Conservation (phyloP, 2,113 vertebrate species). For the Strix uralensis region DNA sequence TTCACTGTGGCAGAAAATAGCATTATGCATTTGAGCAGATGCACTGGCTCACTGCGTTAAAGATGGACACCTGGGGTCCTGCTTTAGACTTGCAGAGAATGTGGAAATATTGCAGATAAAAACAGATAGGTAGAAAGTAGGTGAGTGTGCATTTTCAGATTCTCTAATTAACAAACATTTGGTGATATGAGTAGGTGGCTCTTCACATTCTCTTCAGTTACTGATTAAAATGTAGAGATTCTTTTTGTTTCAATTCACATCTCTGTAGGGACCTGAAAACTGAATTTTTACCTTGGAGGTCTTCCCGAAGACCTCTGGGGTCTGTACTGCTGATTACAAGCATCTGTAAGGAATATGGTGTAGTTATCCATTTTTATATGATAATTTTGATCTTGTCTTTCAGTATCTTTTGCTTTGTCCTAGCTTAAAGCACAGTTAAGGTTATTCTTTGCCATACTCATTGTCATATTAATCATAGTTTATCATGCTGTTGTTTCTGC, state of each 20-base stretch:
- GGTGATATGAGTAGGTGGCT: background rate
- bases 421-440: background rate
- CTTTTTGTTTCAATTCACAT: background rate
- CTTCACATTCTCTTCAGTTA: background rate
- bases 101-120: background rate
- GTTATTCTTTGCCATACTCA: background rate
- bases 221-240: background rate
- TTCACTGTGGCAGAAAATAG: slow-evolving; percentile 27
- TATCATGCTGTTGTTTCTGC: background rate
- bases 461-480: background rate
- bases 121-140: background rate
- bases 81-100: background rate
- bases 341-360: background rate
- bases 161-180: background rate
- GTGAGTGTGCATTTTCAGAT: background rate
- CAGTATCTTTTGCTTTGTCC: background rate
- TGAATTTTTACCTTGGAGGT: background rate
- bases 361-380: background rate
- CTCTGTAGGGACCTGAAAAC: background rate
- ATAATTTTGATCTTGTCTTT: background rate
- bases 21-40: slow-evolving; percentile 16
- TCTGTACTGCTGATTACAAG: background rate
- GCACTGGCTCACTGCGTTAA: background rate
- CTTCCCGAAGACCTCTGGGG: background rate
- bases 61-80: slow-evolving; percentile 9